A percentile compares a stretch with the other conserved stretches of the same genome.
These are phyloP conservation scores for Stegostoma tigrinum DNA, from an alignment of 2,113 vertebrate genomes.

Conservation along the genomic window DNA sequence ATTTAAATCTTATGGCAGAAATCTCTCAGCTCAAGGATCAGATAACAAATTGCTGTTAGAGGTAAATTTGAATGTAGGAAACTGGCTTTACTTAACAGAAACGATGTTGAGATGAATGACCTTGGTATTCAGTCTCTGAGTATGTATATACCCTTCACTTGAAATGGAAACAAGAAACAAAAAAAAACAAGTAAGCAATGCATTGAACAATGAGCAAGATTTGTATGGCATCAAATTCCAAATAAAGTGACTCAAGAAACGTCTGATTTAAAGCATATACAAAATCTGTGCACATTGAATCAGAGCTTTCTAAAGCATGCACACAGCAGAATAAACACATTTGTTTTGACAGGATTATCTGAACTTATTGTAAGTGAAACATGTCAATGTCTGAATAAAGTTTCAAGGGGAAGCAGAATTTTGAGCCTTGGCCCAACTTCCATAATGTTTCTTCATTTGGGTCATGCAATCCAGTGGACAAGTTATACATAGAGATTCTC, in stretches of 20 bases:
- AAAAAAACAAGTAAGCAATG: neutral
- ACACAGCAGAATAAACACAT: neutral
- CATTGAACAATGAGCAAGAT: neutral
- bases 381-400: neutral
- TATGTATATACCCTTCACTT: neutral
- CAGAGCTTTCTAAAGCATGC: neutral
- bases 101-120: neutral
- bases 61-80: neutral
- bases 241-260: neutral
- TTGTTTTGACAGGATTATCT: neutral
- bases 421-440: neutral
- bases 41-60: neutral
- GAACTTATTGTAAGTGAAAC: neutral
- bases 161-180: neutral
- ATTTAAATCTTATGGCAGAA: neutral
- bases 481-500: neutral
- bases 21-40: neutral
- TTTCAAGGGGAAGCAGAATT: neutral
- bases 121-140: neutral
- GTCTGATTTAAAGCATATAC: neutral
- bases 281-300: neutral
- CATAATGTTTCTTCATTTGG: neutral
- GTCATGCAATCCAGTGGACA: neutral
- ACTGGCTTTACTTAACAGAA: neutral
- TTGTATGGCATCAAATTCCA: neutral